These are phyloP conservation scores for Drosophila emarginata DNA, from an alignment of 2,888 invertebrate genomes.

Conservation along the genomic window DNA sequence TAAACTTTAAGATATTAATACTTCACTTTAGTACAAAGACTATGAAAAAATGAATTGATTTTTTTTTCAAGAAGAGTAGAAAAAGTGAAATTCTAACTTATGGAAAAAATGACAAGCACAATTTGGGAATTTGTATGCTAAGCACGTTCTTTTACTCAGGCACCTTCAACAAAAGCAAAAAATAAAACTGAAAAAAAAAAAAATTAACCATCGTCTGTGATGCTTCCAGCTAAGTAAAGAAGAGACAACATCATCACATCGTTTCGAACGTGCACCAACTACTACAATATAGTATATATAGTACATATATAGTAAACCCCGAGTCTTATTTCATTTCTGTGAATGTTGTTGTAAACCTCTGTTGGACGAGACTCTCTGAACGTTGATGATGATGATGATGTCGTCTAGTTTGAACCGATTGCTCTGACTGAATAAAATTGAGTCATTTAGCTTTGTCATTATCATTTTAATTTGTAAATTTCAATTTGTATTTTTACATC, in stretches of 20 bases:
- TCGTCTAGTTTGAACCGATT: background rate
- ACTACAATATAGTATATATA: background rate
- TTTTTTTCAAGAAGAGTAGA: background rate
- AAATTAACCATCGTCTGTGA: background rate
- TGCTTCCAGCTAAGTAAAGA: slow-evolving; percentile 6
- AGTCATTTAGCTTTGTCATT: slow-evolving; percentile 1
- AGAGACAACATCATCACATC: background rate
- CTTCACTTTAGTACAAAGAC: background rate
- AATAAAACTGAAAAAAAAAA: background rate
- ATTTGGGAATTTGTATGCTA: background rate
- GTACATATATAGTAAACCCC: too few species aligned
- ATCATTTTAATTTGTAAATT: slow-evolving; percentile 3
- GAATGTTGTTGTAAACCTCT: too few species aligned
- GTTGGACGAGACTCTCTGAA: background rate
- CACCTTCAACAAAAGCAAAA: background rate
- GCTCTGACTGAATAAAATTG: background rate
- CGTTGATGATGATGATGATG: background rate
- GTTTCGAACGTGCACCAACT: background rate
- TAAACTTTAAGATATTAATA: too few species aligned
- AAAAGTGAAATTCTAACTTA: slow-evolving; percentile 6
- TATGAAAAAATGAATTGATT: background rate
- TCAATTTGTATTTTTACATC: background rate
- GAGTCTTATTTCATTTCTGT: background rate
- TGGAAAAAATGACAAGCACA: background rate
- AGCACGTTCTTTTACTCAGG: slow-evolving; percentile 4